A percentile compares a stretch with the other conserved stretches of the same genome.
Conservation (phyloP, 2,113 vertebrate species). For the Solea senegalensis region DNA sequence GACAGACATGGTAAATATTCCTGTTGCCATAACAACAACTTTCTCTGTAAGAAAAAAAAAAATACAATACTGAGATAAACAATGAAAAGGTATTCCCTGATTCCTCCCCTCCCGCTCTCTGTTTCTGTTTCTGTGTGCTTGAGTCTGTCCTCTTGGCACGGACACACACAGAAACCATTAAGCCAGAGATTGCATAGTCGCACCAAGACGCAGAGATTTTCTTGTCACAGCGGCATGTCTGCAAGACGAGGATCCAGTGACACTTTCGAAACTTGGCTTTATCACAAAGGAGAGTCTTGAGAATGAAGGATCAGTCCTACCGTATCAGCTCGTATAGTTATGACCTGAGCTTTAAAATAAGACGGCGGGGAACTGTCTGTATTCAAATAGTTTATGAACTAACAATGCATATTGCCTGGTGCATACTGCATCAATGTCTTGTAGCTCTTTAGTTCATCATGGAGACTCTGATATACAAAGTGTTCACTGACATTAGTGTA, state of each 20-base stretch:
- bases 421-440: no score
- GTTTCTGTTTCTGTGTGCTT: slow-evolving; percentile 18
- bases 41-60: slow-evolving; percentile 25
- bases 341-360: neutral
- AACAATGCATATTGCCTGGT: no score
- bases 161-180: slow-evolving; percentile 50
- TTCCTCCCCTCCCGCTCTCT: slow-evolving; percentile 24
- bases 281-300: neutral
- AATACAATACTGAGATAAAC: slow-evolving; percentile 17
- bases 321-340: neutral
- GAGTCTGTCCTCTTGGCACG: slow-evolving; percentile 45
- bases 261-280: slow-evolving; percentile 7
- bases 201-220: neutral
- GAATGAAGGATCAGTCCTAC: neutral
- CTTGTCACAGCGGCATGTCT: neutral
- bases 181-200: slow-evolving; percentile 15
- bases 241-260: neutral
- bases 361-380: neutral
- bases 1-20: slow-evolving; percentile 24
- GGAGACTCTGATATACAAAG: no score
- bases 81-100: slow-evolving; percentile 11
- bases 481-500: no score
- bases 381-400: no score
- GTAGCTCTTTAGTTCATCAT: no score
- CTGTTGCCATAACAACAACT: slow-evolving; percentile 24